A percentile compares a stretch with the other conserved stretches of the same genome.
Evolutionary conservation across 2,113 vertebrate genomes (phyloP).

Genomic region (Dermatemys mawii): DNA sequence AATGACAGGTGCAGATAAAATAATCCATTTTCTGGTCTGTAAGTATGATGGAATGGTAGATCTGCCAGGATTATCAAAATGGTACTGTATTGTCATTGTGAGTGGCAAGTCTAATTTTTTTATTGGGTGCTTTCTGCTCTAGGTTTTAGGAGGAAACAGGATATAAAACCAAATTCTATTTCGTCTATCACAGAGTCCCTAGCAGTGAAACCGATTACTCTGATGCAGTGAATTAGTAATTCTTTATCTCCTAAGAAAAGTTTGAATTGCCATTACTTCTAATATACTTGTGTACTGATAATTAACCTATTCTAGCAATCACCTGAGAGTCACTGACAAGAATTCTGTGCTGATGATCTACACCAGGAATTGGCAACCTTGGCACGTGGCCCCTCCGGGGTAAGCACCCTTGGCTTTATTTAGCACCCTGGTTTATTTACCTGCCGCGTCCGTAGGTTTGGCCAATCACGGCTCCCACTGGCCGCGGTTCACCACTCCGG

Average conservation of each 20-base stretch:
- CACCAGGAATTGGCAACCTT: too few species aligned
- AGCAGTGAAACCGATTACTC: background rate
- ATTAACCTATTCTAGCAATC: background rate
- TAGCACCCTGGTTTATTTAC: too few species aligned
- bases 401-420: too few species aligned
- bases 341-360: background rate
- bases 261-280: background rate
- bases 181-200: background rate
- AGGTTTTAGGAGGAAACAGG: background rate
- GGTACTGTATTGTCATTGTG: background rate
- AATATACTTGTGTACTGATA: background rate
- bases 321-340: background rate
- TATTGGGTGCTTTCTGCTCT: background rate
- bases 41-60: background rate
- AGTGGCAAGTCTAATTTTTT: background rate
- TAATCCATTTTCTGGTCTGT: background rate
- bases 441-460: too few species aligned
- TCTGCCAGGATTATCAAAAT: background rate
- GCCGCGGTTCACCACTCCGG: too few species aligned
- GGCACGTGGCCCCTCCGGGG: too few species aligned
- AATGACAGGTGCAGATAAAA: slow-evolving; percentile 19
- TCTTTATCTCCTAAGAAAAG: background rate
- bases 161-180: background rate
- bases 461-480: too few species aligned
- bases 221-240: background rate